Evolutionary conservation across 2,888 invertebrate species (phyloP), one percentile per base, ranked within the genome.

Genomic region (Schizaphis graminum): DNA sequence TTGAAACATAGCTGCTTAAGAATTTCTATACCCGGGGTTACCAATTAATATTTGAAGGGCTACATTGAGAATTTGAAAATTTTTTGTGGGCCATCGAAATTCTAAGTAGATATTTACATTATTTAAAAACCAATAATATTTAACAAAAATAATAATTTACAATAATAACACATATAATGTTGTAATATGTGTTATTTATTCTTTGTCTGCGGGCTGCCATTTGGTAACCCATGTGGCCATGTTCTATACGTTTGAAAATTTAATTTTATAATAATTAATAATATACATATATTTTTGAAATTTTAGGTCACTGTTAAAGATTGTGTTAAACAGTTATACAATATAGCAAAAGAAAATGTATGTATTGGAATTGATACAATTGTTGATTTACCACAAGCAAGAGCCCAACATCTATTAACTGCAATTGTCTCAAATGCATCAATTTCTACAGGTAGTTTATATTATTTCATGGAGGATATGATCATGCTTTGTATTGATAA

Each of bases 381-480:
- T 35, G 86, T 94, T 86, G 97, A 97, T 95, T 95, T 97, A 86
- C 97, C 97, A 0, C 96, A 97, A 95, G 97, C 97, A 0, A 97
- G 97, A 95, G 97, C 97, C 86, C 96, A 97, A 90, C 97, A 97
- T 95, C 96, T 96, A 93, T 95, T 97, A 0, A 96, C 97, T 93
- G 96, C 96, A 3, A 95, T 97, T 61, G 96, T 97, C 24, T 96
- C 96, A 91, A 97, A 97, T 95, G 96, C 97, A 1, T 96, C 94
- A 41, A 94, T 94, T 92, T 92, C 92, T 41, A 91, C 84, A 53
- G 84, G 94, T n/a, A 86, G 67, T 89, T 94, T 95, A 49, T 92
- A 90, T 41, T 56, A 41, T 67, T 95, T 92, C 91, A 94, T 95
- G 56, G 94, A 95, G 93, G 95, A 95, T 90, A 91, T 95, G 49